phyloP scores from a whole-genome alignment of 2,888 invertebrate species.

The Amphipoea lucens region DNA sequence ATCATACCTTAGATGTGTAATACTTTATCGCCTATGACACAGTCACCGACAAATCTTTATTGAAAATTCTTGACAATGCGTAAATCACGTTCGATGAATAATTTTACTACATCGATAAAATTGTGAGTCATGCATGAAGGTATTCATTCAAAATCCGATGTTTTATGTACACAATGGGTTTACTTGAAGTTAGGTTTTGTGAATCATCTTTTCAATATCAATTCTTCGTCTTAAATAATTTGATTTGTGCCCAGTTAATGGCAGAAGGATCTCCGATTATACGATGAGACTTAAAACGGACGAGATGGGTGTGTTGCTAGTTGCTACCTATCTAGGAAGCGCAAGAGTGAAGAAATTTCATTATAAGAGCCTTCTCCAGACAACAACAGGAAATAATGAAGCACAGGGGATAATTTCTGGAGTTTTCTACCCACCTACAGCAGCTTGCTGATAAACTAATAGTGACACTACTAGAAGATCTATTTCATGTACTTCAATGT shows the following conservation, averaged over 20 bases:
- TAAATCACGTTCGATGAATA: constrained; percentile 20
- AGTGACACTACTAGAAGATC: background rate
- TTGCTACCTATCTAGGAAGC: no score
- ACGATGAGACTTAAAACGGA: no score
- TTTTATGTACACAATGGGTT: background rate
- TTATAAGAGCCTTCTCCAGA: no score
- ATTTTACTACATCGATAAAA: constrained; percentile 29
- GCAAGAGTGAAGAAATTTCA: no score
- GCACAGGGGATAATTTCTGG: no score
- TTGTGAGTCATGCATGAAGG: constrained; percentile 38
- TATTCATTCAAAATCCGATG: constrained; percentile 36
- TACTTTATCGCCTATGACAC: constrained; percentile 19
- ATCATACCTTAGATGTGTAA: background rate
- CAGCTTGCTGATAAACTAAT: background rate
- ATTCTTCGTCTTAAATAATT: background rate
- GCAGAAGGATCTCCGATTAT: background rate
- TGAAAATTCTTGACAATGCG: background rate
- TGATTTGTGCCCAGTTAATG: background rate
- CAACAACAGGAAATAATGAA: no score
- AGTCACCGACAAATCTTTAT: constrained; percentile 18
- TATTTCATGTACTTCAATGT: no score
- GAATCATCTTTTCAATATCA: constrained; percentile 18
- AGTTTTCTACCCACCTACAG: no score
- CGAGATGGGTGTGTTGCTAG: background rate
- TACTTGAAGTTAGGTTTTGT: background rate